phyloP scores from a whole-genome alignment of 2,113 vertebrate genomes.

The Lipophrys pholis region DNA sequence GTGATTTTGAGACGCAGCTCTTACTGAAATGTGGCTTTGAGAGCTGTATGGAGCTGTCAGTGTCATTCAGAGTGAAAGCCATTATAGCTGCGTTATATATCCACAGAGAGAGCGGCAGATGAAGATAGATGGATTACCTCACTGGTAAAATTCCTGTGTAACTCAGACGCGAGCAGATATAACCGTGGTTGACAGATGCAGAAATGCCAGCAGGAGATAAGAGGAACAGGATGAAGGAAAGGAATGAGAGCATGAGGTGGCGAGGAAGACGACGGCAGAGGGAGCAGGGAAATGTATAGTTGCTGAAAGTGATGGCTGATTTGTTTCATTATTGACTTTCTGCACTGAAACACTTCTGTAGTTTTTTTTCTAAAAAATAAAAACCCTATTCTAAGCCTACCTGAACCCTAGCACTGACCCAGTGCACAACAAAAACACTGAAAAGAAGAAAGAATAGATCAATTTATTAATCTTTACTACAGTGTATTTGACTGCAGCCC shows the following conservation, averaged over 20 bases:
- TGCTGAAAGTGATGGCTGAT: too few relatives aligned
- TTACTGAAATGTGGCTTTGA: background rate
- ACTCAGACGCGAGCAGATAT: conserved; percentile 36
- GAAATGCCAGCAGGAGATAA: conserved; percentile 41
- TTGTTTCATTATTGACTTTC: too few relatives aligned
- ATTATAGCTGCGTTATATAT: conserved; percentile 30
- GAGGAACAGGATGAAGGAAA: conserved; percentile 17
- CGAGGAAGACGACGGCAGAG: background rate
- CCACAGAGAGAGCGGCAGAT: conserved; percentile 34
- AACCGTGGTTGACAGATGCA: conserved; percentile 41
- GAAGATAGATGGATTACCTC: conserved; percentile 63
- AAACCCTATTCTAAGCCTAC: too few relatives aligned
- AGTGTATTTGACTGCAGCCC: too few relatives aligned
- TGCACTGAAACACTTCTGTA: too few relatives aligned
- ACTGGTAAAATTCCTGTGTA: conserved; percentile 54
- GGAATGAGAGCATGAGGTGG: background rate
- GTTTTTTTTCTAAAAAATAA: too few relatives aligned
- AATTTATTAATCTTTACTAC: too few relatives aligned
- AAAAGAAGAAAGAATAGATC: too few relatives aligned
- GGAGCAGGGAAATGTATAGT: background rate
- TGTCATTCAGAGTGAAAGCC: conserved; percentile 47
- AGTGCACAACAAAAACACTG: too few relatives aligned
- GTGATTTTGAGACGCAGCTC: conserved; percentile 14
- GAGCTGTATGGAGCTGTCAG: conserved; percentile 39
- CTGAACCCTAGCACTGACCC: too few relatives aligned